Evolutionary conservation across 37 sponge, comb jelly and placozoan genomes (phyloP).

Genomic region (Dysidea cf. avara): DNA sequence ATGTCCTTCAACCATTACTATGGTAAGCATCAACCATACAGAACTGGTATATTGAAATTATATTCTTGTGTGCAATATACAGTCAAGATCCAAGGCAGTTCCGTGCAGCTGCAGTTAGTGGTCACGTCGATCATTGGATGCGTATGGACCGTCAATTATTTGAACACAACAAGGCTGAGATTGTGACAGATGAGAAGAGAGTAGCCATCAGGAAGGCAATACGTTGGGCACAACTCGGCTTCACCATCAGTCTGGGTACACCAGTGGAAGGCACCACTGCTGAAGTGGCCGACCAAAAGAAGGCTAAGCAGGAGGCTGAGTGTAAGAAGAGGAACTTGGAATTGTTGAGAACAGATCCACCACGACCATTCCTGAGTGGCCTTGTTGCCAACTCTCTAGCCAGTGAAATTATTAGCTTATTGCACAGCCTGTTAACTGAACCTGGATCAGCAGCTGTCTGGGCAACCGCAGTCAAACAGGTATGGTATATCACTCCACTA

Average conservation of each 20-base stretch:
- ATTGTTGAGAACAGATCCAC: constrained; percentile 76
- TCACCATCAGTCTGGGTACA: constrained; percentile 83
- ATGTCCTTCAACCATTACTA: constrained; percentile 79
- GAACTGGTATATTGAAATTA: not conserved
- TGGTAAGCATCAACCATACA: constrained; percentile 5
- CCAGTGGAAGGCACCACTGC: constrained; percentile 48
- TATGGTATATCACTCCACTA: constrained; percentile 2
- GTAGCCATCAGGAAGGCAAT: constrained; percentile 48
- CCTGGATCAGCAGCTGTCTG: constrained; percentile 77
- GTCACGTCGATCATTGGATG: constrained; percentile 70
- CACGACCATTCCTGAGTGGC: constrained; percentile 94
- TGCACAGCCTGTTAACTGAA: constrained; percentile 75
- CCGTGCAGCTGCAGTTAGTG: constrained; percentile 32
- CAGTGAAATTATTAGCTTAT: constrained; percentile 84
- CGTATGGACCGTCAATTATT: constrained; percentile 74
- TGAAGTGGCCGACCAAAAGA: constrained; percentile 64
- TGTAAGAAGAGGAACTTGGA: constrained; percentile 91
- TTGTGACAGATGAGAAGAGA: constrained; percentile 64
- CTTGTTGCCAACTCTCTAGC: constrained; percentile 92
- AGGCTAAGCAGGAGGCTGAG: constrained; percentile 69
- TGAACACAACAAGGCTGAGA: constrained; percentile 69
- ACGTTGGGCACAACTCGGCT: constrained; percentile 84
- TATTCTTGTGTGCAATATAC: not conserved
- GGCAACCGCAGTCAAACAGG: constrained; percentile 82
- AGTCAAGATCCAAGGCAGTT: constrained; percentile 73